Evolutionary conservation across 2,888 invertebrate genomes (phyloP), one percentile per base, ranked within the genome.

Genomic region (Torymus auratus): DNA sequence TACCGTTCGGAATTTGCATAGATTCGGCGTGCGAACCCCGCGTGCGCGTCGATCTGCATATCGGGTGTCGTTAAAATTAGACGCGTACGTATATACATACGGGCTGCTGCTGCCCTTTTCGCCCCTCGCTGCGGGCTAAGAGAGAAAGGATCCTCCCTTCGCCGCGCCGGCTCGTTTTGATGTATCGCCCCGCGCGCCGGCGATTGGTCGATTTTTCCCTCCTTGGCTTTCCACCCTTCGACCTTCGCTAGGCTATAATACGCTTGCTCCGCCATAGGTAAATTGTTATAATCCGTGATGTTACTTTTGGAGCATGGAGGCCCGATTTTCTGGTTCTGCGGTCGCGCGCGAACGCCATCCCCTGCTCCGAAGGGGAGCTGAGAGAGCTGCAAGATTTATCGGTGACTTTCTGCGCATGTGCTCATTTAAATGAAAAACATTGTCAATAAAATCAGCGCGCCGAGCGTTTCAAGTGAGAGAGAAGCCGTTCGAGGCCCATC

Each of bases 41-140:
- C 85, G 52, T n/a, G 41, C 58, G 84, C 82, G 86, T 83, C 85
- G 88, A 89, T 90, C 89, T 89, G 88, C 89, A 88, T 90, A 89
- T 90, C 90, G 90, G 89, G 88, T 90, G 88, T 89, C 90, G 88
- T 89, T 90, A 87, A 87, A 90, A 89, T 90, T 89, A 87, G 88
- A 87, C 88, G 86, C 83, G 87, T 86, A 86, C 85, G 84, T 41
- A 41, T 41, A 41, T 41, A 41, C 41, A 41, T 41, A 41, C 5
- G 41, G 41, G 41, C n/a, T n/a, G 68, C 28, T 56, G 52, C 58
- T 23, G 50, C 83, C 81, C 83, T 83, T 64, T 83, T 75, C 80
- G 78, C 82, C 82, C 84, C 83, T 78, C 83, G 76, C 14, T 2
- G 50, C 11, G 58, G 62, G 52, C 67, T n/a, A n/a, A 41, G 68